A percentile compares a stretch with the other conserved stretches of the same genome.
These are phyloP conservation scores for Pocillopora meandrina DNA, from an alignment of 92 coral and sea anemone genomes.

Conservation along the genomic window DNA sequence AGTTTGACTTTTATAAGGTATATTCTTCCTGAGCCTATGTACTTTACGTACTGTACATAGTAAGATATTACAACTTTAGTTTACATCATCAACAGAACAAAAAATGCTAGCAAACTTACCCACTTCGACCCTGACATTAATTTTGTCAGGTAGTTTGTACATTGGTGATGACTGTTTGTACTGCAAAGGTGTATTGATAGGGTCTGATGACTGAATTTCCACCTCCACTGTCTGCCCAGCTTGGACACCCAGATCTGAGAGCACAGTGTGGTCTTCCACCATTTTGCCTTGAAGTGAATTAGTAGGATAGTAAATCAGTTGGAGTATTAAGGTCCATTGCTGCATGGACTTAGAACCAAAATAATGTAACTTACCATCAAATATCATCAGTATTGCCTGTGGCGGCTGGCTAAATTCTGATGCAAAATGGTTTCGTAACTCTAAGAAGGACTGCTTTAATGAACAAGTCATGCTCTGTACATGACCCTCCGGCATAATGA, in stretches of 20 bases:
- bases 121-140: constrained; percentile 80
- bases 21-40: too few relatives aligned
- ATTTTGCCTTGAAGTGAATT: constrained; percentile 58
- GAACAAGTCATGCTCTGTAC: constrained; percentile 71
- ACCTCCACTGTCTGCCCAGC: constrained; percentile 75
- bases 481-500: constrained; percentile 94
- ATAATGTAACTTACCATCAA: constrained; percentile 71
- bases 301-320: background rate
- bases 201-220: constrained; percentile 93
- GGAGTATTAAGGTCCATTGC: background rate
- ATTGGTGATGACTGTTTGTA: constrained; percentile 40
- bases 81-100: background rate
- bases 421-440: constrained; percentile 79
- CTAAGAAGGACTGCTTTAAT: constrained; percentile 67
- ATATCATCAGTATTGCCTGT: constrained; percentile 66
- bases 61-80: too few relatives aligned
- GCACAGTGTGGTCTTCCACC: constrained; percentile 69
- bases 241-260: constrained; percentile 70
- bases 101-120: constrained; percentile 51
- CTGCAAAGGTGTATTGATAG: constrained; percentile 75
- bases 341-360: too few relatives aligned
- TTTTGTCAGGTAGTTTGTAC: constrained; percentile 61
- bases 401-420: constrained; percentile 76
- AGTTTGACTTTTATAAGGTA: too few relatives aligned
- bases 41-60: too few relatives aligned